A percentile compares a stretch with the other conserved stretches of the same genome.
Conservation (phyloP, 2,113 vertebrate species). For the Leucoraja erinaceus region DNA sequence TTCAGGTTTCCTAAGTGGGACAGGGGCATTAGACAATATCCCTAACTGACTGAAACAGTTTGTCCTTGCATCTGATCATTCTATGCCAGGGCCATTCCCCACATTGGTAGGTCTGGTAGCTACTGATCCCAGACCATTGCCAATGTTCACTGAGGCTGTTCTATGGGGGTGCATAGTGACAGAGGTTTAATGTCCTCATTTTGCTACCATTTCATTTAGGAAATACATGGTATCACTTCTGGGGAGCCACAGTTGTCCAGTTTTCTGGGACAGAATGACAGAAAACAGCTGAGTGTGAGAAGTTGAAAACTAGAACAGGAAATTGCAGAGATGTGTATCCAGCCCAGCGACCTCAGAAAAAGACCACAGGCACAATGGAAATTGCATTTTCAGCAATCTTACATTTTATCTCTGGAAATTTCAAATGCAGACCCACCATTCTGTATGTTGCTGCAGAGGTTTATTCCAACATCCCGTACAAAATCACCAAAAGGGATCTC, state of each 20-base stretch:
- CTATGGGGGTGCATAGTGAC: background rate
- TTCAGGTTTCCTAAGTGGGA: too few species aligned
- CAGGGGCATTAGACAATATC: too few species aligned
- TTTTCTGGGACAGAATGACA: background rate
- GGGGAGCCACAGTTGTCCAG: too few species aligned
- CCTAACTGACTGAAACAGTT: too few species aligned
- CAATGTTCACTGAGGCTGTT: background rate
- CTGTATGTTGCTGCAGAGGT: too few species aligned
- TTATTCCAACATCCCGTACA: too few species aligned
- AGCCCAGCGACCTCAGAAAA: background rate
- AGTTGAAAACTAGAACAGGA: background rate
- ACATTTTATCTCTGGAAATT: background rate
- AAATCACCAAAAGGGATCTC: background rate
- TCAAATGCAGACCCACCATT: background rate
- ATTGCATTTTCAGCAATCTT: background rate
- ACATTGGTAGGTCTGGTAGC: background rate
- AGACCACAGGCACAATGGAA: background rate
- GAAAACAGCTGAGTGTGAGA: background rate
- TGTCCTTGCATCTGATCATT: too few species aligned
- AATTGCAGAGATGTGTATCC: background rate
- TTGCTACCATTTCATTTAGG: too few species aligned
- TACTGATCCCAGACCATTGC: background rate
- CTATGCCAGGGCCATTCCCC: too few species aligned
- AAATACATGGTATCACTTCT: background rate
- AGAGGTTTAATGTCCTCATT: background rate